phyloP scores from a whole-genome alignment of 2,888 invertebrate genomes.

The Pseudococcus viburni region DNA sequence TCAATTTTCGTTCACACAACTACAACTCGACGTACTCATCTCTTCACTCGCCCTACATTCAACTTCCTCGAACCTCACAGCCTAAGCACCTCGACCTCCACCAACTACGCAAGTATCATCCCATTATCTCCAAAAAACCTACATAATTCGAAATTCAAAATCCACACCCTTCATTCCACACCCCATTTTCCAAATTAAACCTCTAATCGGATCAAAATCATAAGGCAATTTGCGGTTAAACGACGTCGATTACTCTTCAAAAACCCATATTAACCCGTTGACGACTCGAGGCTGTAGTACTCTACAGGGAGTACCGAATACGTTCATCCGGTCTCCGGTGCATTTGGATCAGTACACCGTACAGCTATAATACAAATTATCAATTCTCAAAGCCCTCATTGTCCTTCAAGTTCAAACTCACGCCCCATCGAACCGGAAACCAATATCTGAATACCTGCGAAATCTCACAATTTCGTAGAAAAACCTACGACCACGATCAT shows the following conservation, averaged over 20 bases:
- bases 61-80: too few relatives aligned
- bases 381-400: not conserved
- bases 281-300: constrained; percentile 13
- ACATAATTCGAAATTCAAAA: not conserved
- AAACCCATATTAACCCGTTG: constrained; percentile 32
- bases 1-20: too few relatives aligned
- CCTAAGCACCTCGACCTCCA: too few relatives aligned
- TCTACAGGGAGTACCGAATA: not conserved
- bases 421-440: not conserved
- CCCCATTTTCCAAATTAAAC: constrained; percentile 24
- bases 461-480: not conserved
- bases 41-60: too few relatives aligned
- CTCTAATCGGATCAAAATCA: constrained; percentile 5
- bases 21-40: too few relatives aligned
- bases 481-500: not conserved
- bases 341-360: not conserved
- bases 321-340: not conserved
- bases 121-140: too few relatives aligned
- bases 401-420: not conserved
- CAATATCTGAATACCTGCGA: not conserved
- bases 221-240: constrained; percentile 51
- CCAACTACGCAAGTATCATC: too few relatives aligned
- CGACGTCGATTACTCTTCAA: constrained; percentile 51
- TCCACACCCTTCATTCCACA: not conserved
- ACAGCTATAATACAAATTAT: not conserved